phyloP scores from a whole-genome alignment of 2,888 invertebrate genomes.

The Morinoia aosen region DNA sequence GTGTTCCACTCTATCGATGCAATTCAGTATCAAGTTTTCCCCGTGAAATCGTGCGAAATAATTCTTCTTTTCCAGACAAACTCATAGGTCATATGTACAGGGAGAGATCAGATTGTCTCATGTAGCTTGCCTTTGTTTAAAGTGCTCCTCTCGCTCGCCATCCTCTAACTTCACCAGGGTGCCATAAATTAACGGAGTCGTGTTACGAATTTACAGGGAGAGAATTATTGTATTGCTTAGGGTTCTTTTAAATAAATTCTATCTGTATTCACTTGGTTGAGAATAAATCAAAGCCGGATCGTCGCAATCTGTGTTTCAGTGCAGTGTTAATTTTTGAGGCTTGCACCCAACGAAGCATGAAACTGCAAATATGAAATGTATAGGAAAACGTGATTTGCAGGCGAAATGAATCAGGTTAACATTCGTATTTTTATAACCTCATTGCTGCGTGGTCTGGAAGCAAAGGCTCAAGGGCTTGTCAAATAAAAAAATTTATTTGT shows the following conservation, averaged over 20 bases:
- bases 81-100: conserved; percentile 48
- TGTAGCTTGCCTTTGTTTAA: conserved; percentile 36
- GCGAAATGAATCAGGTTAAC: background rate
- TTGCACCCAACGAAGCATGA: background rate
- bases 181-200: conserved; percentile 6
- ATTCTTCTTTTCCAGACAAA: conserved; percentile 42
- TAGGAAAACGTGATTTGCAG: background rate
- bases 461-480: background rate
- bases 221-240: conserved; percentile 11
- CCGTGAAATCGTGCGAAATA: conserved; percentile 38
- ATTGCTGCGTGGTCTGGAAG: background rate
- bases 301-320: background rate
- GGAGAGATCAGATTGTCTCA: conserved; percentile 39
- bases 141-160: conserved; percentile 22
- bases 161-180: background rate
- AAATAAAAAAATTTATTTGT: too few relatives aligned
- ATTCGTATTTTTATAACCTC: background rate
- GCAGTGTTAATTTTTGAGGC: background rate
- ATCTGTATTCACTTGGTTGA: background rate
- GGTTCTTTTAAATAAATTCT: conserved; percentile 17
- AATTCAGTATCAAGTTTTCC: conserved; percentile 39
- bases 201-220: conserved; percentile 32
- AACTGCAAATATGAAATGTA: background rate
- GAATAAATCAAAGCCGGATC: conserved; percentile 1
- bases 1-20: conserved; percentile 22